Evolutionary conservation across 2,888 invertebrate genomes (phyloP).

Genomic region (Podotricha telesiphe): DNA sequence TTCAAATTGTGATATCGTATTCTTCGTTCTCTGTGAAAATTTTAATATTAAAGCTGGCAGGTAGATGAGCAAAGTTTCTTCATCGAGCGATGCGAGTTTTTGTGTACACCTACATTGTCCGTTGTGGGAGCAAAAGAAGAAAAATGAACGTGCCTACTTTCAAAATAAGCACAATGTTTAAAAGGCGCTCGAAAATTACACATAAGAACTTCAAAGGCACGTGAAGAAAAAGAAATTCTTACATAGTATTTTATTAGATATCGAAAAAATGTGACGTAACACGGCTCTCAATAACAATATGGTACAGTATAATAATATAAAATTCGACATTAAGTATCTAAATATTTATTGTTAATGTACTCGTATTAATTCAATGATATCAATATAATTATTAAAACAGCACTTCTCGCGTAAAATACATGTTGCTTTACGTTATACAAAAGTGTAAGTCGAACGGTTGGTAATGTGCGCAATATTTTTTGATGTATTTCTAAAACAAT

Average conservation of each 20-base stretch:
- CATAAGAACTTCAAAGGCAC: constrained; percentile 24
- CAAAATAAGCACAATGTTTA: constrained; percentile 41
- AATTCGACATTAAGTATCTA: too few relatives aligned
- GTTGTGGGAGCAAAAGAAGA: constrained; percentile 38
- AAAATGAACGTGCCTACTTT: constrained; percentile 42
- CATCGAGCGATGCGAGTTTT: constrained; percentile 42
- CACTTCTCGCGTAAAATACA: too few relatives aligned
- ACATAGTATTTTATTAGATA: neutral
- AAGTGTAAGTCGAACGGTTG: too few relatives aligned
- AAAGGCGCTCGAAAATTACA: constrained; percentile 34
- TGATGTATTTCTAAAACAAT: too few relatives aligned
- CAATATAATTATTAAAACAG: too few relatives aligned
- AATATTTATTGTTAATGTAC: too few relatives aligned
- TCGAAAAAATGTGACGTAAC: neutral
- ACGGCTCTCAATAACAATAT: neutral
- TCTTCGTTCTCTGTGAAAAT: constrained; percentile 29
- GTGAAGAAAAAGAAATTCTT: constrained; percentile 13
- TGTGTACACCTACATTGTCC: constrained; percentile 41
- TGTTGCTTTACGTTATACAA: too few relatives aligned
- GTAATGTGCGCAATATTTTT: too few relatives aligned
- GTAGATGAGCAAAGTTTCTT: constrained; percentile 44
- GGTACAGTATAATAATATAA: neutral
- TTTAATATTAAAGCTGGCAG: constrained; percentile 42
- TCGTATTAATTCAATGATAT: too few relatives aligned
- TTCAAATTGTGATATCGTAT: constrained; percentile 21